Evolutionary conservation across 2,888 invertebrate species (phyloP).

Genomic region (Argynnis bischoffii): DNA sequence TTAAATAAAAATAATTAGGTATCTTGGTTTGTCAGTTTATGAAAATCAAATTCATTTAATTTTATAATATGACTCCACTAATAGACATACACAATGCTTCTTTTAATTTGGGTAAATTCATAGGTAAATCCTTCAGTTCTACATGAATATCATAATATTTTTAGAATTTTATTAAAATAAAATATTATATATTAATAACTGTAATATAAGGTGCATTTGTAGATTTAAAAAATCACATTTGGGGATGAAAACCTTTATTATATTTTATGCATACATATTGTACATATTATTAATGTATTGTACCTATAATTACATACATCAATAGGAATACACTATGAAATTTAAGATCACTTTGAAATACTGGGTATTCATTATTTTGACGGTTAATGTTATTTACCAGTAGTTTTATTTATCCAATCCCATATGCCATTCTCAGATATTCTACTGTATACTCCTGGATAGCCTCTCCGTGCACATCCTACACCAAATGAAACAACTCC

Average conservation of each 20-base stretch:
- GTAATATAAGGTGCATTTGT: too few species aligned
- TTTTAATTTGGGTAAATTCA: too few species aligned
- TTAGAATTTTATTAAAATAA: too few species aligned
- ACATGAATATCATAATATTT: too few species aligned
- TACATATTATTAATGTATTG: too few species aligned
- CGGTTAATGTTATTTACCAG: slow-evolving; percentile 20
- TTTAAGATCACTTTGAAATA: neutral
- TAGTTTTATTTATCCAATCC: slow-evolving; percentile 40
- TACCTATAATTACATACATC: neutral
- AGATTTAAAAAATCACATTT: slow-evolving; percentile 2
- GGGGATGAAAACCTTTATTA: neutral
- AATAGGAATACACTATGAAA: neutral
- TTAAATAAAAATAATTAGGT: too few species aligned
- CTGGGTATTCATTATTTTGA: neutral
- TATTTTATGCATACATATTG: neutral
- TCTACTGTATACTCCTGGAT: slow-evolving; percentile 50
- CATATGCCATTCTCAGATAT: slow-evolving; percentile 41
- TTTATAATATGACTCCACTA: too few species aligned
- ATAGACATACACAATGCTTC: too few species aligned
- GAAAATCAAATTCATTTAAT: too few species aligned
- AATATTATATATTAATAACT: too few species aligned
- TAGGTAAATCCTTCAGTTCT: too few species aligned
- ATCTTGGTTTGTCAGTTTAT: too few species aligned
- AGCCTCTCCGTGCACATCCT: slow-evolving; percentile 49
- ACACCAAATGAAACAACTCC: slow-evolving; percentile 51